Evolutionary conservation across 1,140 invertebrate genomes (phyloP).

Genomic region (Pteromalus puparum): DNA sequence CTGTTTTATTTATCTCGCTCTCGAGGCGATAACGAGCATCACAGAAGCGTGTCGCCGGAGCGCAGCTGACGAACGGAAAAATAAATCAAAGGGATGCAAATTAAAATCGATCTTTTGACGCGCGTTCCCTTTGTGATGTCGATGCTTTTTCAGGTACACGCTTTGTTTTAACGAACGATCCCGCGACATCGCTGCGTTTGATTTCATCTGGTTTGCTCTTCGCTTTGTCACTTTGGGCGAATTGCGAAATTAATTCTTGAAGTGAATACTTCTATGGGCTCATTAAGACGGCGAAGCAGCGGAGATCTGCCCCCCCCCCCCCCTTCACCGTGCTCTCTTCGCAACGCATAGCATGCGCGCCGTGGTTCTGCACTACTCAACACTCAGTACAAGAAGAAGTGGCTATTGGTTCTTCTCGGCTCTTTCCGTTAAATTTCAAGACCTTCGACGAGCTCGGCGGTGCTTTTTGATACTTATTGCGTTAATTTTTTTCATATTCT

Average conservation of each 20-base stretch:
- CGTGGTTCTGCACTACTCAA: no score
- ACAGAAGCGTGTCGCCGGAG: not conserved
- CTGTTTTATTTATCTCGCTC: not conserved
- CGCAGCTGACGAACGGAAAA: not conserved
- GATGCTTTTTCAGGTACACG: not conserved
- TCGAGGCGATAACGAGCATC: conserved; percentile 4
- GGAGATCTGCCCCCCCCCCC: no score
- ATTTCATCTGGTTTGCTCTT: not conserved
- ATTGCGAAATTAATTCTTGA: not conserved
- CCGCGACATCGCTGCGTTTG: not conserved
- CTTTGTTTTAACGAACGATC: not conserved
- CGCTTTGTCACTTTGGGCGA: not conserved
- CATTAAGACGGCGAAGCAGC: no score
- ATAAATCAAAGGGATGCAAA: conserved; percentile 30
- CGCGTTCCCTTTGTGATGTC: not conserved
- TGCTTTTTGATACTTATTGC: no score
- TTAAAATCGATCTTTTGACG: conserved; percentile 15
- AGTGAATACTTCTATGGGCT: no score
- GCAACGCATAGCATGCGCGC: no score
- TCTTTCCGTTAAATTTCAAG: no score
- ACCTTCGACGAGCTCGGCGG: no score
- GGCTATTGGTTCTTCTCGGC: no score
- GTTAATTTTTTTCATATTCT: no score
- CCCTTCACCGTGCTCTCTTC: no score
- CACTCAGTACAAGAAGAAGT: no score